phyloP scores from a whole-genome alignment of 2,797 vertebrate species.

The Vireo griseus region DNA sequence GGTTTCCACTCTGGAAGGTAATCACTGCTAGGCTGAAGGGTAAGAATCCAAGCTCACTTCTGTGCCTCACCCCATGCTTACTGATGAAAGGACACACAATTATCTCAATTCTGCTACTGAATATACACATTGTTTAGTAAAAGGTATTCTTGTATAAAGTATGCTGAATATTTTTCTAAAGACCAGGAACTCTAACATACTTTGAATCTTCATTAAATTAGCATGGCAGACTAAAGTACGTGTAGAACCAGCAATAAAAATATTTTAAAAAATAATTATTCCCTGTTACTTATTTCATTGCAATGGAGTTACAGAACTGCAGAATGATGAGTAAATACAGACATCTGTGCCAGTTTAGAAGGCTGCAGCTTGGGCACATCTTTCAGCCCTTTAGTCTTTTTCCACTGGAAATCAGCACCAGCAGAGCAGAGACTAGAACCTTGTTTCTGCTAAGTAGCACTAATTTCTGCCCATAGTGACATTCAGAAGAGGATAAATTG shows the following conservation, averaged over 20 bases:
- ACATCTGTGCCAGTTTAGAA: not conserved
- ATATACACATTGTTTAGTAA: not conserved
- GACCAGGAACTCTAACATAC: not conserved
- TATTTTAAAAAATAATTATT: not conserved
- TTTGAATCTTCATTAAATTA: not conserved
- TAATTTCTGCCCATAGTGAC: constrained; percentile 25
- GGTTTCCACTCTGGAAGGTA: not conserved
- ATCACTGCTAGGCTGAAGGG: not conserved
- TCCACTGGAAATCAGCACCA: not conserved
- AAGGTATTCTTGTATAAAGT: not conserved
- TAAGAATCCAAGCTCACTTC: not conserved
- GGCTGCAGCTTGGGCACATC: not conserved
- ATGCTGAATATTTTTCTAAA: not conserved
- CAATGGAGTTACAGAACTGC: not conserved
- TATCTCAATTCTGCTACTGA: not conserved
- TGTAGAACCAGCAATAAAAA: not conserved
- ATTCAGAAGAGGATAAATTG: not conserved
- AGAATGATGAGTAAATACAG: not conserved
- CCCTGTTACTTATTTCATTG: not conserved
- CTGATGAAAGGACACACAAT: not conserved
- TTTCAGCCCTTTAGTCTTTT: not conserved
- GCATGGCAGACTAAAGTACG: not conserved
- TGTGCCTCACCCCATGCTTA: not conserved
- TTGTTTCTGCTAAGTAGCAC: not conserved
- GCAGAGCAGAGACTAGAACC: not conserved